Conservation (phyloP, 1,140 invertebrate genomes). For the Formica selysi region DNA sequence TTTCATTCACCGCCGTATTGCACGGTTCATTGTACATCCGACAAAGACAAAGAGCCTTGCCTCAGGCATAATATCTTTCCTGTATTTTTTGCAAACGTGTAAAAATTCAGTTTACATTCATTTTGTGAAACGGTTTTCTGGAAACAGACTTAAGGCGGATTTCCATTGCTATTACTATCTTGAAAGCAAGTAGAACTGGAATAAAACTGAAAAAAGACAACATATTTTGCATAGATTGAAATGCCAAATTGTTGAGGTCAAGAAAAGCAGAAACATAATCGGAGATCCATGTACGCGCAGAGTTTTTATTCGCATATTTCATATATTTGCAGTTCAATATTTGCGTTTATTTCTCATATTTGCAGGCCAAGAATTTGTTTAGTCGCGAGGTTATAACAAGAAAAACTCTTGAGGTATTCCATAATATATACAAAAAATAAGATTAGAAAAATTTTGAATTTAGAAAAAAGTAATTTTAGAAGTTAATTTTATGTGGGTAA, state of each 20-base stretch:
- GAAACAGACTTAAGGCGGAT: neutral
- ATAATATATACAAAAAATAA: neutral
- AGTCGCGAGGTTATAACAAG: neutral
- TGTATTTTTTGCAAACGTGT: neutral
- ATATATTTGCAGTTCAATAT: neutral
- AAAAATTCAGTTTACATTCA: constrained; percentile 29
- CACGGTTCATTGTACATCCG: neutral
- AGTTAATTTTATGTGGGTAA: neutral
- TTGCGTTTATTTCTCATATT: constrained; percentile 9
- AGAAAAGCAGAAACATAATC: neutral
- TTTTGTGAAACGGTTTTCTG: constrained; percentile 1
- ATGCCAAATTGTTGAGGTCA: neutral
- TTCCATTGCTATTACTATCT: constrained; percentile 22
- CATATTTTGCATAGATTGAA: constrained; percentile 25
- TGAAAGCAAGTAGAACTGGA: neutral
- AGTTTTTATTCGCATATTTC: neutral
- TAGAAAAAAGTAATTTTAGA: neutral
- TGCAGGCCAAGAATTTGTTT: neutral
- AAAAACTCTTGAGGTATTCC: neutral
- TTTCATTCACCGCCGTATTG: neutral
- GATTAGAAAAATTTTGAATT: neutral
- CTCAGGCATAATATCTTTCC: neutral
- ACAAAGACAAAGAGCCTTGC: constrained; percentile 9
- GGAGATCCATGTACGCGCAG: neutral
- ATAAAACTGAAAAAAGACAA: neutral